Base-by-base conservation (phyloP, 2,888 invertebrate species). In the Mesorhabditis sp. region DNA sequence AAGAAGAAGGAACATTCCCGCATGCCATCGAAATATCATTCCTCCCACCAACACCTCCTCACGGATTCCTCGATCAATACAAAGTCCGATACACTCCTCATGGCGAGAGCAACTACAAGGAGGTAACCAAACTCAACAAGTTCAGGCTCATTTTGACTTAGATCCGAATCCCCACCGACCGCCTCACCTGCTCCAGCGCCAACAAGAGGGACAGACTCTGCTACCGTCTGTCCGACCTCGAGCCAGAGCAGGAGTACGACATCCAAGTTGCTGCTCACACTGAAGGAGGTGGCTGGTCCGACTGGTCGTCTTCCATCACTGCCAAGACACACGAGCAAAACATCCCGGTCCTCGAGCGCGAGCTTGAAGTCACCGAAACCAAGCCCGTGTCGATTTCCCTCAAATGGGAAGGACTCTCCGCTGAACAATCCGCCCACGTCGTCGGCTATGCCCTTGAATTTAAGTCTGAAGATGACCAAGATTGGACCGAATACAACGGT, bases 401-500 rank as follows among this genome's bases (percentile, higher is more conserved):
- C 45, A 74, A 78, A 66, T 86, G 84, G 83, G 79, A 82, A 43
- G 86, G 86, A 44, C 73, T 86, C 10, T 77, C 80, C 7, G 76
- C 76, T 41, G 76, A 79, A 62, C 73, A 76, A 62, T 78, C 82
- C 1, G 77, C 79, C 63, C 84, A 83, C 65, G 80, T 85, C 61
- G 76, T 79, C 62, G 86, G 86, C 66, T 86, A 86, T 74, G 79
- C 83, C 7, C 73, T 86, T 42, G 86, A 86, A 70, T 86, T 78
- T 80, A 86, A 84, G 70, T 80, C 81, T n/a, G 82, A 82, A 70
- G 77, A 76, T 67, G 82, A 80, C 66, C 67, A 69, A 43, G 79
- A 82, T 69, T 74, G 86, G 84, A 72, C 83, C 78, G 74, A 86
- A 80, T 74, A 86, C 72, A 82, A 83, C 70, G 81, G 82, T 68